A percentile compares a stretch with the other conserved stretches of the same genome.
Conservation (phyloP, 2,797 vertebrate genomes). For the Cynodonichthys magdalenae region DNA sequence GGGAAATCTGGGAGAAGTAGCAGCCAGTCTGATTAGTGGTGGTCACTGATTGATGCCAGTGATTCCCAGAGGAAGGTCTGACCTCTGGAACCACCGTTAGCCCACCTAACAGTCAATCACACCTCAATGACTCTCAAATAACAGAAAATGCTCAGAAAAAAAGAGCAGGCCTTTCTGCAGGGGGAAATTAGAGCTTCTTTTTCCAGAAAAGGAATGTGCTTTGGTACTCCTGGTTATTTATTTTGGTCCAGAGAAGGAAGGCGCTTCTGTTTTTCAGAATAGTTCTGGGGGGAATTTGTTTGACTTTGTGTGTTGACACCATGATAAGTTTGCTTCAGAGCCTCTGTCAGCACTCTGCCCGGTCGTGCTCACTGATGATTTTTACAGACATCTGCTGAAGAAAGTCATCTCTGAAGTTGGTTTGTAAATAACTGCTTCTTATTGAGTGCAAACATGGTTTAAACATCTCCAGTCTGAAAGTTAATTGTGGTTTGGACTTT, state of each 20-base stretch:
- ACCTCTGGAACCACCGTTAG: conserved; percentile 55
- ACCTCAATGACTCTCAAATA: conserved; percentile 53
- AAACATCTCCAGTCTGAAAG: conserved; percentile 17
- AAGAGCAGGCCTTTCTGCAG: conserved; percentile 24
- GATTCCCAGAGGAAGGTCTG: conserved; percentile 51
- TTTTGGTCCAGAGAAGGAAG: conserved; percentile 51
- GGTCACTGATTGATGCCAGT: conserved; percentile 48
- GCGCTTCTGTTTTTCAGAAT: conserved; percentile 55
- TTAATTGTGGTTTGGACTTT: conserved; percentile 29
- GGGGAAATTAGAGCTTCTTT: conserved; percentile 33
- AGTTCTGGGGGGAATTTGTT: conserved; percentile 43
- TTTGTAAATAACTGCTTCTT: conserved; percentile 30
- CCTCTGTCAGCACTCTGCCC: conserved; percentile 44
- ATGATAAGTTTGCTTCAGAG: conserved; percentile 59
- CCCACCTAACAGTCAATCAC: conserved; percentile 44
- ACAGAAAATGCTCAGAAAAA: conserved; percentile 17
- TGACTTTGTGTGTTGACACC: conserved; percentile 57
- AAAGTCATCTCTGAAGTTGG: conserved; percentile 19
- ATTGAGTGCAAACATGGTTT: conserved; percentile 20
- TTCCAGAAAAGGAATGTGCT: conserved; percentile 60
- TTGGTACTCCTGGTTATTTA: conserved; percentile 54
- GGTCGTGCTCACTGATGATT: conserved; percentile 48
- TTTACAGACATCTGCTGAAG: conserved; percentile 50
- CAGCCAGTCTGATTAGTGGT: conserved; percentile 31
- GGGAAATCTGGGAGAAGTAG: conserved; percentile 28